These are phyloP conservation scores for Pithys albifrons DNA, from an alignment of 2,113 vertebrate species.

Conservation along the genomic window DNA sequence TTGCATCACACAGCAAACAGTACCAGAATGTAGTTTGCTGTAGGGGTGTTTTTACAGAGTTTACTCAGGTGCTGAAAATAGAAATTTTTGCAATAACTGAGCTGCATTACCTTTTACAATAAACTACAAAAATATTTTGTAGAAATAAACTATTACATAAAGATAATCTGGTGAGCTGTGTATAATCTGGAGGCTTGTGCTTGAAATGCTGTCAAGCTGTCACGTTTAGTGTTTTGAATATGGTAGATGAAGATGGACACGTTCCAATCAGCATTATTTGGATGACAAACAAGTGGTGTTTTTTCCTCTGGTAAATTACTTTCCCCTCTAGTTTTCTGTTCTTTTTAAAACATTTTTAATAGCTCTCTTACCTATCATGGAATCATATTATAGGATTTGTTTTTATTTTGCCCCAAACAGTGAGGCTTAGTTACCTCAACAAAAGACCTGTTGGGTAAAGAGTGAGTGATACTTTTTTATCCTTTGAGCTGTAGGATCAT, in stretches of 20 bases:
- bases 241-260: not conserved
- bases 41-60: not conserved
- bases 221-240: not conserved
- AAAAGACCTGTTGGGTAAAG: not conserved
- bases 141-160: not conserved
- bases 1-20: not conserved
- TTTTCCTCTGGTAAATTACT: not conserved
- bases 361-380: not conserved
- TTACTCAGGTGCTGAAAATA: not conserved
- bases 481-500: not conserved
- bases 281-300: rapidly evolving
- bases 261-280: not conserved
- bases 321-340: not conserved
- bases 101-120: not conserved
- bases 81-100: not conserved
- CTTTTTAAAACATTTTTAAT: too few species aligned
- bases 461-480: rapidly evolving
- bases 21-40: not conserved
- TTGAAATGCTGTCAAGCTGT: not conserved
- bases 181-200: not conserved
- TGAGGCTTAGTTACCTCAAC: not conserved
- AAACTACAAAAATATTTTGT: not conserved
- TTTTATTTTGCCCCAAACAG: not conserved
- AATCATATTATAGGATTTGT: not conserved
- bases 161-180: not conserved